A percentile compares a stretch with the other conserved stretches of the same genome.
These are phyloP conservation scores for Hemichromis elongatus DNA, from an alignment of 2,113 vertebrate genomes.

Conservation along the genomic window DNA sequence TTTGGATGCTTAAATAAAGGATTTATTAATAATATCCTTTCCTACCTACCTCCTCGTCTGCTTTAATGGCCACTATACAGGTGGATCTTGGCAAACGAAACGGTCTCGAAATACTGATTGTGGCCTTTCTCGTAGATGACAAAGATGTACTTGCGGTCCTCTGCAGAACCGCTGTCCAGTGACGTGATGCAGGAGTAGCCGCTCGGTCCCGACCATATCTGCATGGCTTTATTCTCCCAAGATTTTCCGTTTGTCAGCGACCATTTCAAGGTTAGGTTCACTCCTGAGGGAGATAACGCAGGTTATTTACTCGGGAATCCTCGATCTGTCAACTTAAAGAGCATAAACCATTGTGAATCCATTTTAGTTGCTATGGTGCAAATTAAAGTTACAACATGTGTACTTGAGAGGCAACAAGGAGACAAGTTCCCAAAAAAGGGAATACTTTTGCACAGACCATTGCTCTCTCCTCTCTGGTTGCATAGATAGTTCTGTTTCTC, in stretches of 20 bases:
- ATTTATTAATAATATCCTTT: not conserved
- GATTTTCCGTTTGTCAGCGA: slow-evolving; percentile 76
- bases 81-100: slow-evolving; percentile 81
- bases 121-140: slow-evolving; percentile 83
- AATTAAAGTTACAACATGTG: not conserved
- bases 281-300: slow-evolving; percentile 57
- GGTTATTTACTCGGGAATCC: not conserved
- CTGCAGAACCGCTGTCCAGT: slow-evolving; percentile 39
- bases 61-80: slow-evolving; percentile 71
- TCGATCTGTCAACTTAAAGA: not conserved
- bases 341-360: not conserved
- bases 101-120: slow-evolving; percentile 64
- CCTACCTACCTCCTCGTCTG: not conserved
- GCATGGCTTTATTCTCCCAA: slow-evolving; percentile 71
- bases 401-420: not conserved
- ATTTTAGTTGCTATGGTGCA: not conserved
- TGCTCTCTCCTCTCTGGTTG: not conserved
- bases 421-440: not conserved
- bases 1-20: not conserved
- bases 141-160: slow-evolving; percentile 73
- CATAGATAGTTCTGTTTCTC: not conserved
- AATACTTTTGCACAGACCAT: not conserved
- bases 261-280: slow-evolving; percentile 86
- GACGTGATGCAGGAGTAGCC: slow-evolving; percentile 82
- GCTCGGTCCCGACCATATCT: slow-evolving; percentile 82